Percentiles rank a stretch among this genome's conserved stretches.
phyloP scores from a whole-genome alignment of 2,797 vertebrate genomes.

The Neomorphus geoffroyi region DNA sequence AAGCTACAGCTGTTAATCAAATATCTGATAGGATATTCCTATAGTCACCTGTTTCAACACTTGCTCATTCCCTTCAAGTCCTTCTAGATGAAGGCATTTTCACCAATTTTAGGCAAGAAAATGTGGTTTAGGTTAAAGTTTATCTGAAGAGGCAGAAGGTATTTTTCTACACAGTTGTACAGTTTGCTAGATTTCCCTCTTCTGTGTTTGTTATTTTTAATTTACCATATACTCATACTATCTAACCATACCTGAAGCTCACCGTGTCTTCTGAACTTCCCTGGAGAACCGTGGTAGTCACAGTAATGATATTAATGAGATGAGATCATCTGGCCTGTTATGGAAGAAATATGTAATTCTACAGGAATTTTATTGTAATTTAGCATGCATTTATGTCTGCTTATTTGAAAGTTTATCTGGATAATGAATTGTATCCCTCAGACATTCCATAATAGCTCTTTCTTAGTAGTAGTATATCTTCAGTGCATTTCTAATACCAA shows the following conservation, averaged over 20 bases:
- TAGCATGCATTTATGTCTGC: conserved; percentile 48
- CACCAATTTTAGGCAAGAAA: background rate
- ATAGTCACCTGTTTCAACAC: background rate
- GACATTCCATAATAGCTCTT: conserved; percentile 42
- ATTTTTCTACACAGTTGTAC: background rate
- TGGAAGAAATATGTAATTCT: conserved; percentile 26
- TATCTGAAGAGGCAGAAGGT: background rate
- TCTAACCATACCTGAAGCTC: background rate
- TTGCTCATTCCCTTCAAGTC: background rate
- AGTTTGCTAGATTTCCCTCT: background rate
- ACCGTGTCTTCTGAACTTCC: background rate
- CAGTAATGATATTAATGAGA: background rate
- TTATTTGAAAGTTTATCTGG: conserved; percentile 51
- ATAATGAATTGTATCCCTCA: conserved; percentile 63
- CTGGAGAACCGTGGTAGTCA: background rate
- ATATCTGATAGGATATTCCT: background rate
- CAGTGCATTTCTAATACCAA: conserved; percentile 33
- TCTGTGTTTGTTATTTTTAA: background rate
- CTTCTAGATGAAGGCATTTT: background rate
- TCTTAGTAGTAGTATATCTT: conserved; percentile 41
- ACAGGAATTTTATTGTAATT: conserved; percentile 65
- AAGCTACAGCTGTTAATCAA: background rate
- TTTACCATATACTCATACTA: background rate
- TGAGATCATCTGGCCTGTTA: conserved; percentile 50
- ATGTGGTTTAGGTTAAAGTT: background rate